Evolutionary conservation across 2,888 invertebrate species (phyloP).

Genomic region (Pachymerium ferrugineum): DNA sequence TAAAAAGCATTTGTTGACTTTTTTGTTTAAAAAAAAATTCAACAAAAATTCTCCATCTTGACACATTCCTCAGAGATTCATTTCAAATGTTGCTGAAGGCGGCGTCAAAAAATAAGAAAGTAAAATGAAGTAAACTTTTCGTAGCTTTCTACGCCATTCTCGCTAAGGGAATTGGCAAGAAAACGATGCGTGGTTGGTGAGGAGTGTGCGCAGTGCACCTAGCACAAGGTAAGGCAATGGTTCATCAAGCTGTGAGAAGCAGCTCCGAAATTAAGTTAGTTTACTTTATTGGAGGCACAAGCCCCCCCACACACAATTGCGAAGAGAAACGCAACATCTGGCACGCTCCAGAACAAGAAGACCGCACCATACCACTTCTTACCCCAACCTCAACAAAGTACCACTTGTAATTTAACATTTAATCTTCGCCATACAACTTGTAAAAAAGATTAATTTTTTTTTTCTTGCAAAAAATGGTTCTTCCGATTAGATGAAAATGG

Average conservation of each 20-base stretch:
- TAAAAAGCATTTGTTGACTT: not conserved
- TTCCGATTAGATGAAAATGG: not conserved
- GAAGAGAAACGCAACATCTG: conserved; percentile 25
- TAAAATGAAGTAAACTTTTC: conserved; percentile 24
- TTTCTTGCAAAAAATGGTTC: not conserved
- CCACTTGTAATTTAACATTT: conserved; percentile 17
- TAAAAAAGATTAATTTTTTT: conserved; percentile 10
- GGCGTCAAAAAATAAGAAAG: conserved; percentile 15
- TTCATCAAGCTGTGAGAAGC: conserved; percentile 24
- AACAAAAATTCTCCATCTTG: not conserved
- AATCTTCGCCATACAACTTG: not conserved
- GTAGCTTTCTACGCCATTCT: conserved; percentile 4
- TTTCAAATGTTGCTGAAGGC: conserved; percentile 1
- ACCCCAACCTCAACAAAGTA: conserved; percentile 6
- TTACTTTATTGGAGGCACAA: conserved; percentile 23
- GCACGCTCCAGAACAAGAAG: conserved; percentile 14
- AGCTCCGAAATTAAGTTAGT: conserved; percentile 22
- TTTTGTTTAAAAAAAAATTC: not conserved
- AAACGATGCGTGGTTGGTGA: not conserved
- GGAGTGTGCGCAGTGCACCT: not conserved
- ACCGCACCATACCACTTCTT: conserved; percentile 9
- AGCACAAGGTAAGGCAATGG: conserved; percentile 12
- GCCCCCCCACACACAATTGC: conserved; percentile 19
- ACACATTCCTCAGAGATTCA: conserved; percentile 23
- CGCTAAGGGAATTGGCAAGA: not conserved